Percentiles rank a stretch among this genome's conserved stretches.
phyloP scores from a whole-genome alignment of 1,140 invertebrate genomes.

The Saxidomus purpurata region DNA sequence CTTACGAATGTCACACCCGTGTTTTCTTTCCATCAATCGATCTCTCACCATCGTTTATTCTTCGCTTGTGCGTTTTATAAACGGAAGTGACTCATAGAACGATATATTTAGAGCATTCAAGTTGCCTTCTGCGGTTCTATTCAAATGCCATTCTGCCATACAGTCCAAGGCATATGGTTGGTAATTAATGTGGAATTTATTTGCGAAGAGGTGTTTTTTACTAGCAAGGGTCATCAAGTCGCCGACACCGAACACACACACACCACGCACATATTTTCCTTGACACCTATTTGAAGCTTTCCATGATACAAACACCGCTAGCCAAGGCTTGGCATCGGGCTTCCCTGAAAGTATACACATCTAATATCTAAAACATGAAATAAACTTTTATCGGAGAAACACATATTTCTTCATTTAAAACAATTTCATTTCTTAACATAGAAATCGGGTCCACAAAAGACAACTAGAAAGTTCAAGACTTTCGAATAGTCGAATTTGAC shows the following conservation, averaged over 20 bases:
- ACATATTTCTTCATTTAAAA: no score
- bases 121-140: constrained; percentile 40
- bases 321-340: constrained; percentile 58
- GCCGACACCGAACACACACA: constrained; percentile 81
- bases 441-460: no score
- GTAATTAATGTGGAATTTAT: constrained; percentile 80
- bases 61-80: constrained; percentile 36
- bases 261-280: constrained; percentile 70
- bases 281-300: constrained; percentile 61
- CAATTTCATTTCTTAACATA: no score
- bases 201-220: constrained; percentile 78
- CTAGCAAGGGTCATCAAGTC: constrained; percentile 73
- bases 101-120: constrained; percentile 54
- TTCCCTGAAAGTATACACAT: constrained; percentile 58
- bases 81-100: constrained; percentile 74
- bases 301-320: constrained; percentile 50
- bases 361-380: no score
- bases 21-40: no score
- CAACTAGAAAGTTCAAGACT: no score
- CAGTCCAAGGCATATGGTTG: constrained; percentile 80
- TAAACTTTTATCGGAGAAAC: no score
- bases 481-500: no score
- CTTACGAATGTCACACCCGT: no score
- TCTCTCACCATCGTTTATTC: neutral
- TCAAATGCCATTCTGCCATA: constrained; percentile 78